These are phyloP conservation scores for Rhorus exstirpatorius DNA, from an alignment of 2,888 invertebrate species.

Conservation along the genomic window DNA sequence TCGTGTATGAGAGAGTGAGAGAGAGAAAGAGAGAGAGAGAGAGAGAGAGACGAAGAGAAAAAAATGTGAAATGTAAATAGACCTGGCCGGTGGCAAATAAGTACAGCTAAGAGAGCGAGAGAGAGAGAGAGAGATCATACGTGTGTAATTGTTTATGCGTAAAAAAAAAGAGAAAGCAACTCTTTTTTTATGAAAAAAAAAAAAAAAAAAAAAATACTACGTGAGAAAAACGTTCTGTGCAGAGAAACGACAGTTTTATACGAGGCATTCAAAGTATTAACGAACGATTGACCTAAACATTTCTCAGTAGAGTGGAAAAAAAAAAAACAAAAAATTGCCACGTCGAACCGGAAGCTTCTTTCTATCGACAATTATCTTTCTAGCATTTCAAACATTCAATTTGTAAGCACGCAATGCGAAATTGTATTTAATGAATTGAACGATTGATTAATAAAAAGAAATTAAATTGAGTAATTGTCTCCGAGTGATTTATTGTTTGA, in stretches of 20 bases:
- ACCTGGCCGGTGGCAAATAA: conserved; percentile 64
- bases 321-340: conserved; percentile 18
- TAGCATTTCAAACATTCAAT: conserved; percentile 47
- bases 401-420: neutral
- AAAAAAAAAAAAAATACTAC: conserved; percentile 18
- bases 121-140: conserved; percentile 31
- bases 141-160: conserved; percentile 48
- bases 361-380: conserved; percentile 34
- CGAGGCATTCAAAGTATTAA: conserved; percentile 68
- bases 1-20: conserved; percentile 25
- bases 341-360: conserved; percentile 40
- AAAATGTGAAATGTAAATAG: conserved; percentile 63
- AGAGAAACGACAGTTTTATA: conserved; percentile 64
- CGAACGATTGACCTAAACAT: conserved; percentile 61
- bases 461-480: neutral
- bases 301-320: conserved; percentile 48
- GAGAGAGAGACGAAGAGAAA: too few species aligned
- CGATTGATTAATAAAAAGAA: neutral
- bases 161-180: conserved; percentile 32
- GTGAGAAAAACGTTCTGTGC: conserved; percentile 27
- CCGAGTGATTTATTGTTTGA: neutral
- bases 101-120: conserved; percentile 60
- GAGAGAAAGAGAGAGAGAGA: too few species aligned
- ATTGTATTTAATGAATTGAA: conserved; percentile 42
- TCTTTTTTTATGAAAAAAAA: conserved; percentile 57